A percentile compares a stretch with the other conserved stretches of the same genome.
These are phyloP conservation scores for Volucella zonaria DNA, from an alignment of 2,888 invertebrate species.

Conservation along the genomic window DNA sequence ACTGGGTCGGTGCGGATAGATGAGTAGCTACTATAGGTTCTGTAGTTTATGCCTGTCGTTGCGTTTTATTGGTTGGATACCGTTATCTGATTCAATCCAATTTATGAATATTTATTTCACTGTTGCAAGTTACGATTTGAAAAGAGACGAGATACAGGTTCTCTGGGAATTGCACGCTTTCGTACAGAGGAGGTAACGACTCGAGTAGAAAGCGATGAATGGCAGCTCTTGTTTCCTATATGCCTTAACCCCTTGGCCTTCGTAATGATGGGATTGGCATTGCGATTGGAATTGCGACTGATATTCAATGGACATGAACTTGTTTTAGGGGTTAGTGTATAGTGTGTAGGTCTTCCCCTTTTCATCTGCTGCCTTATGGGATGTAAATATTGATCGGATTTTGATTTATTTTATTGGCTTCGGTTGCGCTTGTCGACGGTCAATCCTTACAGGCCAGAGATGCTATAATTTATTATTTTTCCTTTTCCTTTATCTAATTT, in stretches of 20 bases:
- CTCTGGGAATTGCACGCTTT: background rate
- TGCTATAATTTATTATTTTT: background rate
- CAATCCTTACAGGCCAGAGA: slow-evolving; percentile 7
- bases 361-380: slow-evolving; percentile 47
- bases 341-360: slow-evolving; percentile 29
- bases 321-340: background rate
- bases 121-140: slow-evolving; percentile 17
- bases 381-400: slow-evolving; percentile 66
- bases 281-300: background rate
- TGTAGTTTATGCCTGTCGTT: slow-evolving; percentile 52
- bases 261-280: background rate
- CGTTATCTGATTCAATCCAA: slow-evolving; percentile 45
- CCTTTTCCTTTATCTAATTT: background rate
- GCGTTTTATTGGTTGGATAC: slow-evolving; percentile 63
- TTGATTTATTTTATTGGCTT: slow-evolving; percentile 59
- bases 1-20: too few species aligned
- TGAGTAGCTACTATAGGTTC: slow-evolving; percentile 8
- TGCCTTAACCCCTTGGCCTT: background rate
- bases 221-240: background rate
- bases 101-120: slow-evolving; percentile 64
- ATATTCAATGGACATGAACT: background rate
- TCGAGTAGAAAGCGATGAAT: background rate
- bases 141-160: background rate
- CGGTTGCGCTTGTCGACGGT: slow-evolving; percentile 20
- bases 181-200: background rate